Evolutionary conservation across 1,140 invertebrate species (phyloP).

Genomic region (Leptestheria dahalacensis): DNA sequence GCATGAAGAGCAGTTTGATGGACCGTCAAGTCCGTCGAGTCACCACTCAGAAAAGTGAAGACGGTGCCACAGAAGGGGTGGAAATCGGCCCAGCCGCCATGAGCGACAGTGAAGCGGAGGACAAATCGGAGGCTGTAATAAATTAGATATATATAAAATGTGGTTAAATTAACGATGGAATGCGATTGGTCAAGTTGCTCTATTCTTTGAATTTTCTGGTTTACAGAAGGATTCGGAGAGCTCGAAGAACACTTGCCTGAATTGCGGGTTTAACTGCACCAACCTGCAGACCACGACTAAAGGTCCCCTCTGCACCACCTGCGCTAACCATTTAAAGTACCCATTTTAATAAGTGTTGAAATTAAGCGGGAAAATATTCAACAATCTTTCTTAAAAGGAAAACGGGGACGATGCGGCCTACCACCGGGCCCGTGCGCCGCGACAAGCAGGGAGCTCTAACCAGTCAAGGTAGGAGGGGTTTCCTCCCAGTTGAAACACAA

Average conservation of each 20-base stretch:
- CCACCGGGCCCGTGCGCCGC: conserved; percentile 42
- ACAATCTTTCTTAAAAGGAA: conserved; percentile 34
- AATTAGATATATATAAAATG: conserved; percentile 27
- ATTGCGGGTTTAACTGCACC: conserved; percentile 45
- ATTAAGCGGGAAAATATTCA: not conserved
- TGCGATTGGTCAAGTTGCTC: too few species aligned
- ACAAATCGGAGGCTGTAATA: conserved; percentile 57
- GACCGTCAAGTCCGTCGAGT: conserved; percentile 67
- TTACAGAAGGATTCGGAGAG: too few species aligned
- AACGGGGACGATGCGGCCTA: conserved; percentile 55
- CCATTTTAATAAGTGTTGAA: conserved; percentile 6
- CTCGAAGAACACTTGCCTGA: conserved; percentile 45
- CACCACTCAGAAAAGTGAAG: conserved; percentile 38
- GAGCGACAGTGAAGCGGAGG: conserved; percentile 39
- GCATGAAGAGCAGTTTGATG: conserved; percentile 81
- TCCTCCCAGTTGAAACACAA: too few species aligned
- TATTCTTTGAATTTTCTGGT: too few species aligned
- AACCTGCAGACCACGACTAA: conserved; percentile 54
- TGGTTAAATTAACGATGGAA: too few species aligned
- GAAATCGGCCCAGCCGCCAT: conserved; percentile 38
- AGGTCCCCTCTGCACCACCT: conserved; percentile 57
- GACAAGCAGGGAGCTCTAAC: conserved; percentile 22
- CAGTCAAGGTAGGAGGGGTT: conserved; percentile 31
- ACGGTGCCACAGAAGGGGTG: conserved; percentile 58
- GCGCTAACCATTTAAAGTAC: conserved; percentile 64